Evolutionary conservation across 1,140 invertebrate genomes (phyloP).

Genomic region (Drosophila bocki): DNA sequence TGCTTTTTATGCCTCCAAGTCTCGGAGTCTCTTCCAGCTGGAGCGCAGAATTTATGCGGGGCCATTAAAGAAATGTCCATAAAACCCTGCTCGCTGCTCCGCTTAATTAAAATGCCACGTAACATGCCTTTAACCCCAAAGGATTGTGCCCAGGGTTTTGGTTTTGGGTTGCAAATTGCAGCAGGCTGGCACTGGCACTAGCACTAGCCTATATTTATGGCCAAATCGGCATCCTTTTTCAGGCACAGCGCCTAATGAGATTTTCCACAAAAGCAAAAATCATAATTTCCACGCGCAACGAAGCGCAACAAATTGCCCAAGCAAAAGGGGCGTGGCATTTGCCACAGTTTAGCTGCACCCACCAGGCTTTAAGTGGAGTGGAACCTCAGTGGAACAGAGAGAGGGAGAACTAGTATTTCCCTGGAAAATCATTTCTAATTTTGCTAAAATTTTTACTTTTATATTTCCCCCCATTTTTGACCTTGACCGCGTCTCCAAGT

Average conservation of each 20-base stretch:
- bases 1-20: constrained; percentile 57
- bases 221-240: constrained; percentile 72
- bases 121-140: constrained; percentile 20
- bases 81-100: constrained; percentile 53
- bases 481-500: constrained; percentile 32
- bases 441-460: not conserved
- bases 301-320: constrained; percentile 72
- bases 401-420: not conserved
- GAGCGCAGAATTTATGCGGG: constrained; percentile 60
- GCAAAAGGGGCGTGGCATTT: constrained; percentile 63
- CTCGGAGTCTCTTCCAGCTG: constrained; percentile 30
- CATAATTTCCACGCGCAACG: constrained; percentile 82
- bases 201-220: constrained; percentile 71
- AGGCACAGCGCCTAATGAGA: constrained; percentile 69
- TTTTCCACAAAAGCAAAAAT: constrained; percentile 74
- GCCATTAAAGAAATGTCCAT: constrained; percentile 75
- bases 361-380: not conserved
- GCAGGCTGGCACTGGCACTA: constrained; percentile 39
- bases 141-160: constrained; percentile 48
- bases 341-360: constrained; percentile 60
- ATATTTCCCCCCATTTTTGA: not conserved
- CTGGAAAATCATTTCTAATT: not conserved
- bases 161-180: constrained; percentile 68
- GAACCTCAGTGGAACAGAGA: not conserved
- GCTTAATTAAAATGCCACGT: constrained; percentile 78